Evolutionary conservation across 2,113 vertebrate species (phyloP), one percentile per base, ranked within the genome.

Genomic region (Salminus brasiliensis): DNA sequence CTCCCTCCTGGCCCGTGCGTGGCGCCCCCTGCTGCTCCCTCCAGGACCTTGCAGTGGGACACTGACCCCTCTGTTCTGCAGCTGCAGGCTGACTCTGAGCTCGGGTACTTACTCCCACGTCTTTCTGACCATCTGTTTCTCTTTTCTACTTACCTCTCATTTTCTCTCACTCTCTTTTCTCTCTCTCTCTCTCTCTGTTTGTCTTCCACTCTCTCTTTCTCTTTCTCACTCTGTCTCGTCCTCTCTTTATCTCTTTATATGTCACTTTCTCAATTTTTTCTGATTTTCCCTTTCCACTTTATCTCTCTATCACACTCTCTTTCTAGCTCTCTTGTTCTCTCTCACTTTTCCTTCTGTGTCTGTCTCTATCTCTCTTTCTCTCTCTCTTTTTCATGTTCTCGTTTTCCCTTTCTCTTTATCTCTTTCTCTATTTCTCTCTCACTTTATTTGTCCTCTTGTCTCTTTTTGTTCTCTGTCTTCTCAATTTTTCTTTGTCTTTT

Each of bases 31-130:
- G 85, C 84, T 93, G 94, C 88, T 90, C 90, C 84, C 86, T 86
- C 84, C 93, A 99, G 98, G 96, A 97, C 96, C 87, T 92, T 99
- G 93, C 97, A 98, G 91, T 99, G 97, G 98, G 97, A 99, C 93
- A 97, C 97, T 92, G 98, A 99, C 95, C 97, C 97, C 85, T 97
- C 96, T 92, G 97, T 99, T 91, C 95, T 99, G 84, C 98, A 98
- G 94, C 96, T 99, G 91, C 96, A 98, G 90, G 95, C 95, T 86
- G 97, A 99, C 94, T 97, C 97, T 88, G 97, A 98, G 92, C 95
- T 97, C 88, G 96, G 98, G 98, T 99, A 97, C 89, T 91, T 92
- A 89, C 92, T 92, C 53, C 53, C 85, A 5, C 41, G 41, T 49
- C 57, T 52, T 5, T 32, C 63, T 74, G 25, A 59, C 66, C 65